Base-by-base conservation (phyloP, 53 echinoderm and acorn worm genomes). In the Luidia sarsii region DNA sequence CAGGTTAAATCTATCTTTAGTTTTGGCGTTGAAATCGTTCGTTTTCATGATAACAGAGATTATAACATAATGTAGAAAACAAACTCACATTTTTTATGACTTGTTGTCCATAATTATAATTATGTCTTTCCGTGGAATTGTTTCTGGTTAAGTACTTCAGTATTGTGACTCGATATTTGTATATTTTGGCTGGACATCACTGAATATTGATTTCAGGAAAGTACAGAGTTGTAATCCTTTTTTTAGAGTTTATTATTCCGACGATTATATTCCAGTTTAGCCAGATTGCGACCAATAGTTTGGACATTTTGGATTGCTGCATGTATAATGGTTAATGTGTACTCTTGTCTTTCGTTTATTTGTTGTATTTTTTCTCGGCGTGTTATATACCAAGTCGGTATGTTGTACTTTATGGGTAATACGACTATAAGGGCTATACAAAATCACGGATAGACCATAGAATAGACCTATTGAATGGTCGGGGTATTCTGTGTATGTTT, bases 121-220 rank as follows among this genome's bases (percentile, higher is more conserved):
- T 41, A 41, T 41, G 41, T 41, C 41, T 72, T 34, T 56, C 56
- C 37, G 50, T 22, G 71, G 24, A 32, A 72, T 72, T 39, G 72
- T 72, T 72, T 50, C 57, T 55, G 56, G 56, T 24, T 72, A 32
- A 35, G 72, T 72, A 72, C 37, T 46, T 71, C 38, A 33, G 35
- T 72, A 30, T 56, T 38, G 38, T 50, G 33, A 71, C 37, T 72
- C 56, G 72, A 61, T 60, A 62, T 77, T 77, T 77, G 77, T 77
- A 77, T 77, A 77, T 77, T 77, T 77, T 77, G 77, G 61, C 77
- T 77, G 77, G 48, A 45, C 27, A 45, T 53, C 22, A 53, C 18
- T 39, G 22, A 66, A 43, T 39, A 25, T 74, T 77, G 2, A 77
- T 77, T 77, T 75, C 39, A 43, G 16, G 61, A 18, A 36, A 63